phyloP scores from a whole-genome alignment of 64 coral and sea anemone species.

The Actinia tenebrosa region DNA sequence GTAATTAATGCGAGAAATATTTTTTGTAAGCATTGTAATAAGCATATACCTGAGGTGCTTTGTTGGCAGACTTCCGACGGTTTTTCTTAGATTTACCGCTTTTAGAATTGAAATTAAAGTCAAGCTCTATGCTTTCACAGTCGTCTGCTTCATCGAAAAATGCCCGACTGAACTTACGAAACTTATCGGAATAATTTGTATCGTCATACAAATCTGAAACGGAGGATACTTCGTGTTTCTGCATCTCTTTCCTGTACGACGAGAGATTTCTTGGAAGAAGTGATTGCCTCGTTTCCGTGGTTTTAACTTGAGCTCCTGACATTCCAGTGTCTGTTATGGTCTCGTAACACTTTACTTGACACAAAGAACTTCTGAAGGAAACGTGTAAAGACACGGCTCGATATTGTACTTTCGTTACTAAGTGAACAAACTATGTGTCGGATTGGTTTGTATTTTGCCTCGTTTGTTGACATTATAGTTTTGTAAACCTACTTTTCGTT shows the following conservation, averaged over 20 bases:
- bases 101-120: slow-evolving; percentile 9
- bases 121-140: not conserved
- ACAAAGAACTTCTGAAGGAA: not conserved
- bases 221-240: not conserved
- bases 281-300: not conserved
- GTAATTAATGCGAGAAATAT: no score
- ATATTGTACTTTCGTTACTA: not conserved
- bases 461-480: not conserved
- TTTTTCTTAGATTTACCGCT: not conserved
- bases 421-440: not conserved
- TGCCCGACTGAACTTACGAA: slow-evolving; percentile 8
- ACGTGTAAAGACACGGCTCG: not conserved
- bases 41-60: slow-evolving; percentile 2
- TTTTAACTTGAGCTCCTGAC: not conserved
- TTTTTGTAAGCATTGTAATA: no score
- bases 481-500: not conserved
- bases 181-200: not conserved
- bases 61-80: not conserved
- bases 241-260: slow-evolving; percentile 11
- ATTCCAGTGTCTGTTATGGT: not conserved
- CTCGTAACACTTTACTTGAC: not conserved
- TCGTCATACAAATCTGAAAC: not conserved
- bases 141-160: not conserved
- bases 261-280: not conserved
- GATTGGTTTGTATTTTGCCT: not conserved